phyloP scores from a whole-genome alignment of 2,797 vertebrate species.

The Poecilia wingei region DNA sequence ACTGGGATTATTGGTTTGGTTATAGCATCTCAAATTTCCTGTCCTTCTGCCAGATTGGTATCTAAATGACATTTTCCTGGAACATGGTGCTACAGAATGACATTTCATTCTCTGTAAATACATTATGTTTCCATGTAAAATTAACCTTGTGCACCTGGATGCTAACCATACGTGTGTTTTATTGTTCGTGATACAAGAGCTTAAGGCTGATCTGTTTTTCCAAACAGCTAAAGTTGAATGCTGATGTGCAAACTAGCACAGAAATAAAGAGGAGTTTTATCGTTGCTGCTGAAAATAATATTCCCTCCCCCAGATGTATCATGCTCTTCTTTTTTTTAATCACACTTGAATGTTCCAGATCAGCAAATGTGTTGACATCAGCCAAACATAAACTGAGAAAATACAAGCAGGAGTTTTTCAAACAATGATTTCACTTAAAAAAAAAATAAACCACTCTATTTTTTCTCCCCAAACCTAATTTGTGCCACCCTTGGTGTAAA shows the following conservation, averaged over 20 bases:
- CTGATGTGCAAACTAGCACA: not conserved
- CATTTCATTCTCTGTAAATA: slow-evolving; percentile 46
- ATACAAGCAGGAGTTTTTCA: not conserved
- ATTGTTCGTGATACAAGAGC: slow-evolving; percentile 30
- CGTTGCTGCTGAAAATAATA: not conserved
- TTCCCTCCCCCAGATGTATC: not conserved
- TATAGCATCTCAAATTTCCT: slow-evolving; percentile 66
- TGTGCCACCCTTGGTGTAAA: not conserved
- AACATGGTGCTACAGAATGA: slow-evolving; percentile 31
- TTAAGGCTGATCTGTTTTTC: slow-evolving; percentile 27
- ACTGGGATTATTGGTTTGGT: slow-evolving; percentile 64
- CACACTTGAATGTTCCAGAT: not conserved
- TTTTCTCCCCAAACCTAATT: not conserved
- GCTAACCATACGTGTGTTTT: slow-evolving; percentile 14
- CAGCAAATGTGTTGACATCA: not conserved
- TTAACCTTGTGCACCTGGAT: slow-evolving; percentile 25
- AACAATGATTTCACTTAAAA: no score
- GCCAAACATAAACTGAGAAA: not conserved
- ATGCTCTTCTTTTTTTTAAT: not conserved
- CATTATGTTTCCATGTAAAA: slow-evolving; percentile 24
- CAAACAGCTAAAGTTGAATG: slow-evolving; percentile 11
- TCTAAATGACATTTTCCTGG: slow-evolving; percentile 38
- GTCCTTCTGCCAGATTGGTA: slow-evolving; percentile 49
- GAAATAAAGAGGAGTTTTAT: not conserved
- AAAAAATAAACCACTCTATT: rapidly evolving